Evolutionary conservation across 2,888 invertebrate genomes (phyloP), one percentile per base, ranked within the genome.

Genomic region (Chrysolina haemoptera): DNA sequence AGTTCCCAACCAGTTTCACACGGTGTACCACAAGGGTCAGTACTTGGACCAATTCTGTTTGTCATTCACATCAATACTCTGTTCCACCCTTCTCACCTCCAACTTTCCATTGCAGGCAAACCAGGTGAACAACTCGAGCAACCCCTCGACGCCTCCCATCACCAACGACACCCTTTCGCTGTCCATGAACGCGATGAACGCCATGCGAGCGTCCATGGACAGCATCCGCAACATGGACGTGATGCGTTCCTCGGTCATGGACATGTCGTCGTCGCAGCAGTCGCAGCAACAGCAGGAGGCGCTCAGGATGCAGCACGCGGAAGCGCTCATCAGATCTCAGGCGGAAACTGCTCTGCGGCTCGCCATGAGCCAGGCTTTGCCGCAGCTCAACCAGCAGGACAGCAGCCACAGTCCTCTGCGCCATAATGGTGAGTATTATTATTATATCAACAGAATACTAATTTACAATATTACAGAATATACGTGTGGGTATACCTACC

Each of bases 321-420:
- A 95, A 86, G 94, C 94, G 0, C 89, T 96, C 68, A 89, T 96
- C 22, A 90, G 96, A 84, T 94, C 95, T 81, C 96, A 96, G 84
- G 96, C 96, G 0, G 96, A 96, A 86, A 95, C 95, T 0, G 94
- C 94, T 8, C 89, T 96, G 48, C 90, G 96, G 82, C 87, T 96
- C 73, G 96, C 96, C 46, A 96, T 96, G 78, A 92, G 92, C 10
- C 94, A 94, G 82, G 87, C 90, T 83, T 80, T 88, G 79, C 88
- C 88, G 35, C 88, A 88, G 76, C 83, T 88, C 46, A 88, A 88
- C 79, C 87, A 88, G 73, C 83, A 83, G 74, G 88, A 89, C 74
- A 88, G 88, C 73, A 87, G 81, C 79, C 85, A 85, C 80, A 88
- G 87, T 82, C 87, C 87, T 10, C 80, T 87, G 73, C 86, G 87